Base-by-base conservation (phyloP, 1,140 invertebrate species). In the Macrotrachela quadricornifera region DNA sequence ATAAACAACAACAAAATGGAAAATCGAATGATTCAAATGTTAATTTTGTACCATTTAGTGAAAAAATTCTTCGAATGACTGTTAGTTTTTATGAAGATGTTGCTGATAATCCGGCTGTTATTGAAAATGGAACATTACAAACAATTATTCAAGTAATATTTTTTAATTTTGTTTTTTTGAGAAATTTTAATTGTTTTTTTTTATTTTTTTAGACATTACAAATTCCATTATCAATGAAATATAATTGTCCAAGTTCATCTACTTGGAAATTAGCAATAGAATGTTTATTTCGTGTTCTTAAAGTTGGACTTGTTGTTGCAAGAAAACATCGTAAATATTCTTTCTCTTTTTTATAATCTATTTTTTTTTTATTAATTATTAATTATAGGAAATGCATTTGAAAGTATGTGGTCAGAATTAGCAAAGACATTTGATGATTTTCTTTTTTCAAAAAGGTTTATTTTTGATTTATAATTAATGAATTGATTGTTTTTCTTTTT, bases 41-140 rank as follows among this genome's bases (percentile, higher is more conserved):
- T 77, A 84, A 83, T 67, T 85, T 82, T 64, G 80, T 85, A 58
- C 82, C 83, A 45, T 87, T 86, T 70, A 82, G 83, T 57, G 83
- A 86, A 63, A 80, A 81, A 64, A 78, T 82, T 13, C 71, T 90
- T 18, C 76, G 77, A 17, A 80, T 86, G 73, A 78, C 80, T 42
- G 80, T 85, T 1, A 78, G 76, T 61, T 67, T 90, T 38, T 91
- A 90, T 69, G 76, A 81, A 61, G 78, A 79, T 61, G 83, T 82
- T 18, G 82, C 83, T 9, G 74, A 74, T 16, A 78, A 82, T 65
- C 66, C 73, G 50, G 71, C 77, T 56, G 80, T 84, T 10, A 80
- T 85, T 48, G 76, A 83, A 59, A 76, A 78, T 44, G 75, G 79
- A 58, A 78, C 85, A 42, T 63, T 86, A 40, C 77, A 81, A 61